Evolutionary conservation across 1,140 invertebrate genomes (phyloP), one percentile per base, ranked within the genome.

Genomic region (Calephelis nemesis): DNA sequence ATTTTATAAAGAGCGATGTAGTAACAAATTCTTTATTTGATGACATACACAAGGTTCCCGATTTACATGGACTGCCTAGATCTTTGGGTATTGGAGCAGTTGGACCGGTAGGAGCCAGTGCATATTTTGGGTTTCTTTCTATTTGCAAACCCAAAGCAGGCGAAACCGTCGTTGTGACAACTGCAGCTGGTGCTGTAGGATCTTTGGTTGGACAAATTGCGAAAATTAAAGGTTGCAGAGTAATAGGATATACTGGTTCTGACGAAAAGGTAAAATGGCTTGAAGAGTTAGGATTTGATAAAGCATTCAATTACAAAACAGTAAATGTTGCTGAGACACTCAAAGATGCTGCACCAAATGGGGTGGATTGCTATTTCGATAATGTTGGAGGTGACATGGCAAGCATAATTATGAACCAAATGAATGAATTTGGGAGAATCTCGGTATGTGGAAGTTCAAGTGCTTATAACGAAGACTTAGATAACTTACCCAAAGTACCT

Each of bases 181-280:
- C 92, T 47, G 94, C 94, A 11, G 93, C 92, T 15, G 93, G 95
- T 45, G 95, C 94, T 49, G 94, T 96, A 15, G 95, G 95, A 5
- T 93, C 92, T 71, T 79, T 94, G 19, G 95, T 96, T 4, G 95
- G 95, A 5, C 95, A 96, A 87, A 95, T 96, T 63, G 95, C 93
- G 3, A 95, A 95, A 81, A 93, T 95, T 39, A 92, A 93, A 81
- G 93, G 92, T 11, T 94, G 94, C 58, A 93, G 83, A 68, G 95
- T 96, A 0, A 94, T 96, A 75, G 95, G 95, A 3, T 94, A 95
- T 75, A 93, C 95, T 64, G 95, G 95, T 10, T 62, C 92, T 7
- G 94, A 95, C 66, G 94, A 94, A 0, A 96, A 96, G 89, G 93
- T 94, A 62, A 84, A 93, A 69, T 96, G 94, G 94, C 76, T 96